Evolutionary conservation across 2,113 vertebrate genomes (phyloP), one percentile per base, ranked within the genome.

Genomic region (Agelaius phoeniceus): DNA sequence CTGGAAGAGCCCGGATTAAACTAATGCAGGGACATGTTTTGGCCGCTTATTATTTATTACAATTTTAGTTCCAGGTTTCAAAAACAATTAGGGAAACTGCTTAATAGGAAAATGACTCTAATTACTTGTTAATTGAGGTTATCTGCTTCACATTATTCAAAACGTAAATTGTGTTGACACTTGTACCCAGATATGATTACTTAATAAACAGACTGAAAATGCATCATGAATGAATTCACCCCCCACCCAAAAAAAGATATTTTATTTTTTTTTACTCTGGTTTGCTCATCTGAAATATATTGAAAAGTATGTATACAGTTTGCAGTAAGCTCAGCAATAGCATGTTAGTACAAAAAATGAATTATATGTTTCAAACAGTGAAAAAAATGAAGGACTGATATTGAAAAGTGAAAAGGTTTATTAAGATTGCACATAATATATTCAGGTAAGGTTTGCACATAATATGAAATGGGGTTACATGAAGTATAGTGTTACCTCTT

Each of bases 71-170:
- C 74, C 87, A 98, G 87, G 95, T 97, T 98, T 97, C 80, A 96
- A 96, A 98, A 97, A 97, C 96, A 98, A 97, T 96, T 96, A 97
- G 90, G 92, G 65, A 96, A 96, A 96, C 93, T 96, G 89, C 86
- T 96, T 90, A 94, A 80, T 97, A 95, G 93, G 94, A 96, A 97
- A 97, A 97, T 95, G 87, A 96, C 96, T 92, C 82, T 95, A 97
- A 96, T 95, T 97, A 96, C 67, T 97, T 94, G 78, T 94, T 97
- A 98, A 97, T 97, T 97, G 97, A 96, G 84, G 87, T 97, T 97
- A 96, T 97, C 94, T 95, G 80, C 89, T 97, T 95, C 75, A 90
- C 67, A 96, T 95, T 96, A 97, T 97, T 98, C 81, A 97, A 96
- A 96, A 96, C 43, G 20, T 95, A 97, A 96, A 91, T 96, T 80